phyloP scores from a whole-genome alignment of 2,113 vertebrate species.

The Eonycteris spelaea region DNA sequence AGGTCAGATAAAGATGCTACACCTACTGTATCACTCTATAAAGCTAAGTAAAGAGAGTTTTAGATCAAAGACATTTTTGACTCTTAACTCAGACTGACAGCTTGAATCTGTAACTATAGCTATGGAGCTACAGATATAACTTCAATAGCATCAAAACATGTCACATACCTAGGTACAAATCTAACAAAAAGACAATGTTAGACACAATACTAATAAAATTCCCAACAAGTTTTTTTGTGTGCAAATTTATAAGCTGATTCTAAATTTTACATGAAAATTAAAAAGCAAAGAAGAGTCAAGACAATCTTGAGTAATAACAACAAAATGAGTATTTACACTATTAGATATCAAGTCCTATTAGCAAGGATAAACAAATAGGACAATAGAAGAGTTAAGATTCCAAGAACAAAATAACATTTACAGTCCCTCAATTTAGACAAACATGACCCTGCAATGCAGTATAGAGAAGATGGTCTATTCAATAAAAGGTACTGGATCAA shows the following conservation, averaged over 20 bases:
- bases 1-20: neutral
- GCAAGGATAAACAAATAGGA: neutral
- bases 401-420: neutral
- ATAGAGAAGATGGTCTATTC: neutral
- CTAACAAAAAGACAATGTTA: neutral
- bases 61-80: neutral
- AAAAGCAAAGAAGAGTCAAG: neutral
- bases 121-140: neutral
- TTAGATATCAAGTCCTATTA: neutral
- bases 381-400: neutral
- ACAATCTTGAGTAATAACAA: neutral
- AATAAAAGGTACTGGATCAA: neutral
- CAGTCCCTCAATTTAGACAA: neutral
- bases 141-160: neutral
- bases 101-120: neutral
- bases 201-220: neutral
- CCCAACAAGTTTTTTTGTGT: neutral
- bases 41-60: neutral
- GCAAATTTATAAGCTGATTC: neutral
- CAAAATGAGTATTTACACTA: neutral
- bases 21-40: neutral
- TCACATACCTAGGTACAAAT: neutral
- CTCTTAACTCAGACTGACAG: neutral
- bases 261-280: neutral
- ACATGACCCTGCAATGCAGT: neutral